Base-by-base conservation (phyloP, 2,797 vertebrate genomes). In the Lagodon rhomboides region DNA sequence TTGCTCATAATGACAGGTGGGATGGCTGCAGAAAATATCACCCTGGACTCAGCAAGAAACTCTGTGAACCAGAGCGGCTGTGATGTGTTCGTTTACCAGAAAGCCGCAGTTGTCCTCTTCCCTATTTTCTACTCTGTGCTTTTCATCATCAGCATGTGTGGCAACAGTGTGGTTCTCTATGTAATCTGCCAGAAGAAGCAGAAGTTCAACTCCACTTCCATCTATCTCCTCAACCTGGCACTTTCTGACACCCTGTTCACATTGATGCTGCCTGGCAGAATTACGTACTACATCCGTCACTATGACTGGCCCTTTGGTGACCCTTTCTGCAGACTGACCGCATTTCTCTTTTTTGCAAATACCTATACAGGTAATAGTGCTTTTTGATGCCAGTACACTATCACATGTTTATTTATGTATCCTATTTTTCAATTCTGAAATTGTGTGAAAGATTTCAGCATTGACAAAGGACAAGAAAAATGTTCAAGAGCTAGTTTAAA, bases 261-360 rank as follows among this genome's bases (percentile, higher is more conserved):
- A 0, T 81, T 97, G 65, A 94, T 95, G 0, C 86, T 97, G 71
- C 96, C 96, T 0, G 93, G 95, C 7, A 95, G 96, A 86, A 95
- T 97, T 0, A 79, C 85, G 30, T 98, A 97, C 80, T 97, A 96
- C 38, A 75, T 94, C 38, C 91, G 94, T 41, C 93, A 95, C 54
- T 97, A 93, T 8, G 88, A 96, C 82, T 97, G 97, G 97, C 96
- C 96, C 9, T 96, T 97, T 0, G 95, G 96, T 12, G 96, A 97
- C 50, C 65, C 92, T 30, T 81, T 95, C 56, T 98, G 96, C 87
- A 90, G 96, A 51, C 69, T 92, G 74, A 96, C 91, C 0, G 92
- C 95, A 0, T 92, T 98, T 22, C 73, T 96, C 1, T 96, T 97
- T 85, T 97, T 94, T 74, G 87, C 94, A 80, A 97, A 97, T 81